Evolutionary conservation across 1,140 invertebrate species (phyloP).

Genomic region (Drosophila teissieri): DNA sequence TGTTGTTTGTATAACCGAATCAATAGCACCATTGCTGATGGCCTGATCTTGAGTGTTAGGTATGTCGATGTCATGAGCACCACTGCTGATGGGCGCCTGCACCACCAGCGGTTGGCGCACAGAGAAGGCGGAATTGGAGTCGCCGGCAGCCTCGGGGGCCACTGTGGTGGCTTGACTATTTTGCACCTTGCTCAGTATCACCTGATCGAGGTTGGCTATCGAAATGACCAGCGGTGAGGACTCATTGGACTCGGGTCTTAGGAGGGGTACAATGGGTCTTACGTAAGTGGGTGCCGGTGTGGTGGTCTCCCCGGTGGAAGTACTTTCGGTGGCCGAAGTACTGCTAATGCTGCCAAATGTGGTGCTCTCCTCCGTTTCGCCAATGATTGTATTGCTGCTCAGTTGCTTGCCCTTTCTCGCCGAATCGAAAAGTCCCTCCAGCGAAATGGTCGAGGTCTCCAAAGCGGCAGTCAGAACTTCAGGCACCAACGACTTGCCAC

Average conservation of each 20-base stretch:
- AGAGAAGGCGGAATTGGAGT: slow-evolving; percentile 72
- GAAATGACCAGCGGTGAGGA: slow-evolving; percentile 84
- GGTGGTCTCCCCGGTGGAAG: slow-evolving; percentile 21
- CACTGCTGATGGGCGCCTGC: slow-evolving; percentile 43
- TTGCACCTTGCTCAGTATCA: slow-evolving; percentile 82
- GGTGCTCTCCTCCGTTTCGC: slow-evolving; percentile 14
- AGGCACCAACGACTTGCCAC: slow-evolving; percentile 71
- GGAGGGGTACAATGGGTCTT: slow-evolving; percentile 81
- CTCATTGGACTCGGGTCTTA: slow-evolving; percentile 83
- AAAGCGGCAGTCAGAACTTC: slow-evolving; percentile 72
- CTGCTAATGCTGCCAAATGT: slow-evolving; percentile 20
- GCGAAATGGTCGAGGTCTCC: slow-evolving; percentile 87
- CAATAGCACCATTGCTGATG: slow-evolving; percentile 1
- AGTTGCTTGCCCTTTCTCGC: slow-evolving; percentile 81
- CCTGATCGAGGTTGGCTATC: slow-evolving; percentile 84
- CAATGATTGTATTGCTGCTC: slow-evolving; percentile 30
- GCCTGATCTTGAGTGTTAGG: slow-evolving; percentile 5
- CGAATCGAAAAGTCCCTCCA: slow-evolving; percentile 88
- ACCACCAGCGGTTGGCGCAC: slow-evolving; percentile 62
- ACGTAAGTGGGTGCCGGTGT: slow-evolving; percentile 61
- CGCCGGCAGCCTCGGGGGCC: slow-evolving; percentile 23
- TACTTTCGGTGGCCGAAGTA: slow-evolving; percentile 8
- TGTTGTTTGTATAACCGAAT: slow-evolving; percentile 9
- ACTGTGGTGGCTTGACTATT: slow-evolving; percentile 21
- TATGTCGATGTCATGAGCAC: slow-evolving; percentile 5